Percentiles rank a stretch among this genome's conserved stretches.
phyloP scores from a whole-genome alignment of 37 sponge, comb jelly and placozoan species.

The Chondrosia reniformis region DNA sequence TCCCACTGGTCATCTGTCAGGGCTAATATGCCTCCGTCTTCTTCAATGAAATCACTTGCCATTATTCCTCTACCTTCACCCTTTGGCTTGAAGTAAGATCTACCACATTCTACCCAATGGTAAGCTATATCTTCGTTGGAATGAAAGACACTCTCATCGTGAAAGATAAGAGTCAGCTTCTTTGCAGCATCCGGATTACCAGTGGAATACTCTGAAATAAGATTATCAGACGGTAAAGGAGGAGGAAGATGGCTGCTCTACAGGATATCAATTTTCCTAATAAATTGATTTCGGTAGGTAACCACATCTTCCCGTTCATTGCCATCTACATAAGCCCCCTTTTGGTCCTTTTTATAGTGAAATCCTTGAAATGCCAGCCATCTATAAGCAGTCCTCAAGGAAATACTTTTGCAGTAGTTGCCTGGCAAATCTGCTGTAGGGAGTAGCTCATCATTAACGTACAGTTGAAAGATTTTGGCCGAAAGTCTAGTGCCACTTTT shows the following conservation, averaged over 20 bases:
- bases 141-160: background rate
- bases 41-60: background rate
- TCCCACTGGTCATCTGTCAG: background rate
- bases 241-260: background rate
- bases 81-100: background rate
- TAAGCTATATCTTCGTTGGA: background rate
- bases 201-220: background rate
- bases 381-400: background rate
- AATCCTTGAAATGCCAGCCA: background rate
- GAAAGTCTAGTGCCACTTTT: background rate
- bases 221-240: background rate
- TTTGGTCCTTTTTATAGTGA: background rate
- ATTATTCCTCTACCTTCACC: background rate
- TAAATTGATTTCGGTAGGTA: background rate
- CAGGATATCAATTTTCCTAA: background rate
- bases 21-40: background rate
- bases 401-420: background rate
- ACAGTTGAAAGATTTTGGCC: background rate
- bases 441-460: background rate
- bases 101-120: background rate
- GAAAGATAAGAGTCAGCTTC: background rate
- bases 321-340: conserved; percentile 1
- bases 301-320: background rate
- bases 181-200: background rate
- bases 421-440: background rate